Evolutionary conservation across 92 coral and sea anemone genomes (phyloP), one percentile per base, ranked within the genome.

Genomic region (Siderastrea siderea): DNA sequence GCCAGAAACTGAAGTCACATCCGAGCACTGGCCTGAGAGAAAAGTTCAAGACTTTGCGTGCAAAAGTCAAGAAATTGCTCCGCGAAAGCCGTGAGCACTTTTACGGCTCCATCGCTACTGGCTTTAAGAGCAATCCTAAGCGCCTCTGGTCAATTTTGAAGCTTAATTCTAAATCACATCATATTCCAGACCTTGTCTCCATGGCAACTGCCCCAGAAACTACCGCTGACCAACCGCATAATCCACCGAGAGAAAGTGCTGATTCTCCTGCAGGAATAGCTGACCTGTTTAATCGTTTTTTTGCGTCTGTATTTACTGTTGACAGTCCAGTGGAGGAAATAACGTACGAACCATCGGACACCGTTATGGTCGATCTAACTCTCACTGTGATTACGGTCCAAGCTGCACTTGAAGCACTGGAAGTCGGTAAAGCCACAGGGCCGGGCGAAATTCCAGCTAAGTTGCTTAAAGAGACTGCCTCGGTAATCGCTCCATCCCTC

Each of bases 61-160:
- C 69, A 4, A 26, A 71, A 47, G 80, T 80, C 6, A 80, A 87
- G 55, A 45, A 9, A 7, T 6, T 54, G 57, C 55, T 79, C 13
- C 11, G 47, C 54, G 78, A 68, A 53, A 87, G 74, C 48, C 66
- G 80, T 1, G 59, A 44, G 11, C 60, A 80, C 6, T 80, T 52
- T 7, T 71, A 70, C 13, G 71, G 19, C 71, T 2, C 71, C 13
- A 0, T 38, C 38, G 5, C 26, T 5, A 67, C 38, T 38, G n/a
- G 62, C 71, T 49, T 68, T 84, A 67, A 43, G 68, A 73, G 71
- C 26, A 93, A 90, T 70, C 95, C 95, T 12, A 85, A 84, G 80
- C 90, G 92, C 17, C 85, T 92, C 75, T 88, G 95, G 92, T 88
- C 95, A 58, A 61, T 92, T 49, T 51, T 90, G 82, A 93, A 90